Evolutionary conservation across 2,888 invertebrate genomes (phyloP), one percentile per base, ranked within the genome.

Genomic region (Lochmaea crataegi): DNA sequence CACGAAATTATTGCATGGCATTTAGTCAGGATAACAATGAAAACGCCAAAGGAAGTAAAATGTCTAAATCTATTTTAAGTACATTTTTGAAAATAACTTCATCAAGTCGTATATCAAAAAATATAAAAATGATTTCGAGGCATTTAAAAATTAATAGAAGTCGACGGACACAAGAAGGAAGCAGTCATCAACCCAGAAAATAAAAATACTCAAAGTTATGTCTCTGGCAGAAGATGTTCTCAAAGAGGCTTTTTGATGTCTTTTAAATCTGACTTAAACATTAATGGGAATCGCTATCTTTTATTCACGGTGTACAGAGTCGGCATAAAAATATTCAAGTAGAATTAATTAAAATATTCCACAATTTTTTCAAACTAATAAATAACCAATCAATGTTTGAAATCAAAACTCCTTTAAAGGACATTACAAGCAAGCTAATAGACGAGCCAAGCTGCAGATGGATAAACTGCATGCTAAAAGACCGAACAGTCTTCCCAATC

Each of bases 241-340:
- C 73, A 66, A 71, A 75, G 74, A 70, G 60, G 65, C 74, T 74
- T 76, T 74, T 76, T 74, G 65, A 74, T 74, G 75, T 73, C 73
- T 75, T 76, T 77, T 71, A 70, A 74, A 66, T 74, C 69, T 65
- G 75, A 72, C 75, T 71, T 73, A 73, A 77, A 79, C 77, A 76
- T 73, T 79, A 77, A 76, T 72, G 73, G 75, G 76, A 72, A 72
- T 71, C 74, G 77, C 76, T 74, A 74, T 75, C 72, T 57, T 26
- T 57, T 57, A 57, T 57, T 57, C n/a, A 22, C 57, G 57, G 11
- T 26, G 57, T 57, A 26, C 51, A 51, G 51, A 51, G 51, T 14
- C 51, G 45, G 45, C 45, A 14, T 45, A 45, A 38, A 38, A 38
- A 38, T 38, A 38, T 38, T 38, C 7, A 9, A 38, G 32, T 38